Percentiles rank a stretch among this genome's conserved stretches.
Conservation (phyloP, 1,140 invertebrate species). For the Heliconius hewitsoni region DNA sequence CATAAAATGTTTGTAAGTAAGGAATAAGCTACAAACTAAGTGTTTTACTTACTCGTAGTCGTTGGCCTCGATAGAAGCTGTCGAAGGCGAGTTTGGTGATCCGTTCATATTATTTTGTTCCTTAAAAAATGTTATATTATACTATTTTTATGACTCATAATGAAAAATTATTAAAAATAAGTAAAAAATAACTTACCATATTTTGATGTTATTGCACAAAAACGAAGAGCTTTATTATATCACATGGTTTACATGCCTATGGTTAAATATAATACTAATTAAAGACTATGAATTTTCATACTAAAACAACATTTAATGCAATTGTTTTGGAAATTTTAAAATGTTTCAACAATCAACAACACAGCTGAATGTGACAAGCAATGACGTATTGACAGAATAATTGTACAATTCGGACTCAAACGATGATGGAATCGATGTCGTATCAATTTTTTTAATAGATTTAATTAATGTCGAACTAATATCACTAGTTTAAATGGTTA, state of each 20-base stretch:
- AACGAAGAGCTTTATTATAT: conserved; percentile 17
- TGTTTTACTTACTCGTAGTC: conserved; percentile 64
- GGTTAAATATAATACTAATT: not conserved
- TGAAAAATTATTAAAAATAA: conserved; percentile 4
- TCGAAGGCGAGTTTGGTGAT: conserved; percentile 50
- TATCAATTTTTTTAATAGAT: not conserved
- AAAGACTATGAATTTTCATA: not conserved
- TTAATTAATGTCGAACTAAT: too few relatives aligned
- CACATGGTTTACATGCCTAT: not conserved
- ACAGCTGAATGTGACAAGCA: conserved; percentile 15
- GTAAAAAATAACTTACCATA: conserved; percentile 25
- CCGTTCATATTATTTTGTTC: conserved; percentile 49
- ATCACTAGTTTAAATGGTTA: too few relatives aligned
- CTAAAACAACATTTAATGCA: not conserved
- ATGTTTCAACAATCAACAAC: conserved; percentile 8
- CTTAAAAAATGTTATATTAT: conserved; percentile 44
- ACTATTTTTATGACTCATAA: conserved; percentile 22
- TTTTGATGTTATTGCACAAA: conserved; percentile 7
- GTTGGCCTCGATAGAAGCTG: conserved; percentile 47
- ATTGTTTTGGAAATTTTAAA: conserved; percentile 21
- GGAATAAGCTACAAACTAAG: not conserved
- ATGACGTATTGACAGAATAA: not conserved
- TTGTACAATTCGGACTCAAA: not conserved
- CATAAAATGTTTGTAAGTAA: not conserved
- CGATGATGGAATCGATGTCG: not conserved